Base-by-base conservation (phyloP, 2,113 vertebrate genomes). In the Sarotherodon lohbergeri region DNA sequence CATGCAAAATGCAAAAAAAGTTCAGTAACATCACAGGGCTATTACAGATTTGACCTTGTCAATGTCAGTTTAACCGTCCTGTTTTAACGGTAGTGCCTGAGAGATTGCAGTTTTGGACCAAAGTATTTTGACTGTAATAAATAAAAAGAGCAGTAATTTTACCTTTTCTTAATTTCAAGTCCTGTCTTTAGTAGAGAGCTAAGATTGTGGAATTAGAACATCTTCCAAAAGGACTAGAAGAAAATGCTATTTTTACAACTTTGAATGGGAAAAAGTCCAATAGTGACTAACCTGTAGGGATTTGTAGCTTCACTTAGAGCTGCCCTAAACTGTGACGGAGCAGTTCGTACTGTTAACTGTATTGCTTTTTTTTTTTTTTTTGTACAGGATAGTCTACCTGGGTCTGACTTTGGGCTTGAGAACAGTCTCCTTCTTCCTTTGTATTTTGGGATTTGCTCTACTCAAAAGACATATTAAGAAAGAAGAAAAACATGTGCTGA, bases 401-500 rank as follows among this genome's bases (percentile, higher is more conserved):
- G 98, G 98, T 41, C 94, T 99, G 88, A 98, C 97, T 12, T 57
- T 98, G 89, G 94, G 97, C n/a, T 93, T 99, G 93, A 97, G 98
- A 83, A 97, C 86, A 3, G 83, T 96, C 50, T 98, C 98, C 76
- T 96, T 98, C 93, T 92, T 98, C 92, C 92, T 98, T 87, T 98
- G 97, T 84, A 91, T 94, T 84, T 95, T 96, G 59, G 96, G 98
- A 16, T 96, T 98, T 90, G 88, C 95, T 82, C 85, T 97, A 52
- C 95, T 99, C 39, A 96, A 95, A 93, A 97, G 95, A 94, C 97
- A 95, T 1, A 92, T 95, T 34, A 71, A 91, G 91, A 92, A 59
- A 50, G 94, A 94, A 89, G 95, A 96, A 17, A 93, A 93, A 79
- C 91, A 46, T 7, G 39, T 95, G 24, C 79, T 96, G 68, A 85